phyloP scores from a whole-genome alignment of 2,888 invertebrate genomes.

The Hedya salicella region DNA sequence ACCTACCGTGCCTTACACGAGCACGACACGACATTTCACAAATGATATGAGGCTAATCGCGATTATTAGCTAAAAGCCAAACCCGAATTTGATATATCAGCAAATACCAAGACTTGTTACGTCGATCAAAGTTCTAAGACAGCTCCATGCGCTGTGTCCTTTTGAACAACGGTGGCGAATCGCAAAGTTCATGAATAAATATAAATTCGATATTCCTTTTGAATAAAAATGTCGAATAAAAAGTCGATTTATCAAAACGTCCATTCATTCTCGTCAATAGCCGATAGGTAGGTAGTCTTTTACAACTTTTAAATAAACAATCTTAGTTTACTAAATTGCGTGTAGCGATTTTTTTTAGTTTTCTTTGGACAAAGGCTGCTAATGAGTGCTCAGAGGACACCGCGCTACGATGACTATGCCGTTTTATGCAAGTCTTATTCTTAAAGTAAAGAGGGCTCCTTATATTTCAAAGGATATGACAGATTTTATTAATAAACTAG shows the following conservation, averaged over 20 bases:
- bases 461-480: too few relatives aligned
- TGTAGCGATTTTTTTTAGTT: conserved; percentile 69
- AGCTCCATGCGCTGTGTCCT: conserved; percentile 61
- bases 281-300: conserved; percentile 62
- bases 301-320: conserved; percentile 83
- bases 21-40: too few relatives aligned
- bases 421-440: conserved; percentile 47
- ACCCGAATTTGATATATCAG: conserved; percentile 7
- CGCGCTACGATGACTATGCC: conserved; percentile 72
- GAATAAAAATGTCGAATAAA: conserved; percentile 80
- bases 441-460: too few relatives aligned
- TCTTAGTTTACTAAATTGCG: conserved; percentile 76
- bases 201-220: conserved; percentile 81
- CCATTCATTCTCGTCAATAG: conserved; percentile 61
- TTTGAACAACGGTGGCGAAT: conserved; percentile 82
- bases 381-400: conserved; percentile 79
- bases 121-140: conserved; percentile 60
- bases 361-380: conserved; percentile 75
- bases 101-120: conserved; percentile 51
- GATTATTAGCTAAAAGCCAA: too few relatives aligned
- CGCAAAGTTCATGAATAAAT: conserved; percentile 81
- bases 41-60: too few relatives aligned
- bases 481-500: too few relatives aligned
- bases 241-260: conserved; percentile 81
- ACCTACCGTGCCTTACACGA: too few relatives aligned